Conservation (phyloP, 1,140 invertebrate species). For the Gryllus bimaculatus region DNA sequence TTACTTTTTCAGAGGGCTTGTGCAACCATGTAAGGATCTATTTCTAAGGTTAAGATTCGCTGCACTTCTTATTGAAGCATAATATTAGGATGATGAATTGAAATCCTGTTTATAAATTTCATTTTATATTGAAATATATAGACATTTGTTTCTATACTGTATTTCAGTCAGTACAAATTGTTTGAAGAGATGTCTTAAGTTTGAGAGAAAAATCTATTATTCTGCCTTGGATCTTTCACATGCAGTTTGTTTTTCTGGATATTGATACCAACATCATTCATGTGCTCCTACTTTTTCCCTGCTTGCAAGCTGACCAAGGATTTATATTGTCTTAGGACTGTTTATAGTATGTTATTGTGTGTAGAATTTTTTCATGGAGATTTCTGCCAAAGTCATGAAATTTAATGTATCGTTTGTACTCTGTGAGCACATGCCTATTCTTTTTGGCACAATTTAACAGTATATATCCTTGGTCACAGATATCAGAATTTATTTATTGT, state of each 20-base stretch:
- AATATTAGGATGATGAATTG: neutral
- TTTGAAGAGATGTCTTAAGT: neutral
- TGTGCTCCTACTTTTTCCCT: neutral
- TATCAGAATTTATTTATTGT: conserved; percentile 6
- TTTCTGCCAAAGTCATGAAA: neutral
- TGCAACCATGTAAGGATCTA: conserved; percentile 13
- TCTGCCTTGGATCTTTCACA: neutral
- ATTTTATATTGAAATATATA: conserved; percentile 2
- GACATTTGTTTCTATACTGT: neutral
- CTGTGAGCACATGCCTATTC: neutral
- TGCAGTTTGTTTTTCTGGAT: neutral
- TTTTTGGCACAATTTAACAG: neutral
- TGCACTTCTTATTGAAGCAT: neutral
- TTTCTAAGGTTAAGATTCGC: neutral
- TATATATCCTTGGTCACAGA: neutral
- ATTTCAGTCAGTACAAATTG: neutral
- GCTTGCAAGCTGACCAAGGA: neutral
- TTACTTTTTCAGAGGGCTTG: conserved; percentile 16
- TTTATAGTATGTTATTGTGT: neutral
- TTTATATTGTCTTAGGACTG: neutral
- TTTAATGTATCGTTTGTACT: neutral
- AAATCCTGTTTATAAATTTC: neutral
- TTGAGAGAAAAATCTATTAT: neutral
- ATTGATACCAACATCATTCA: neutral
- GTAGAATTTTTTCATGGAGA: neutral